Conservation (phyloP, 2,888 invertebrate genomes). For the Patella pellucida region DNA sequence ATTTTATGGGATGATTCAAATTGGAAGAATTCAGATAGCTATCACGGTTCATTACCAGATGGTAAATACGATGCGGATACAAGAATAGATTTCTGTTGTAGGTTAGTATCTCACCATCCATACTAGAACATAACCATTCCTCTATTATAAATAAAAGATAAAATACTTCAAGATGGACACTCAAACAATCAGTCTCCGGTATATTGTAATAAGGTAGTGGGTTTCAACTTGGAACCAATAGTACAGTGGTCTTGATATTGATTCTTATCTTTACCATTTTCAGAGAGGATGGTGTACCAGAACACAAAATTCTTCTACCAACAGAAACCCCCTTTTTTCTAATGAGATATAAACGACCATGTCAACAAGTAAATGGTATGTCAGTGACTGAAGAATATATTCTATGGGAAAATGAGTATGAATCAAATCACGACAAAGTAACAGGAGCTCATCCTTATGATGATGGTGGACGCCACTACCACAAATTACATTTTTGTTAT, state of each 20-base stretch:
- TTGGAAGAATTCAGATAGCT: constrained; percentile 19
- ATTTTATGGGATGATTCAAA: constrained; percentile 36
- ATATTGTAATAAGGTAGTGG: too few species aligned
- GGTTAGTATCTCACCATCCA: constrained; percentile 29
- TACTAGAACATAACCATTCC: too few species aligned
- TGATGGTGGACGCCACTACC: constrained; percentile 24
- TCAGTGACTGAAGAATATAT: constrained; percentile 30
- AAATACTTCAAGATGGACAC: too few species aligned
- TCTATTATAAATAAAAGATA: too few species aligned
- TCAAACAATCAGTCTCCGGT: too few species aligned
- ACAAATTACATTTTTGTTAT: background rate
- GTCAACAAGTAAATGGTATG: constrained; percentile 39
- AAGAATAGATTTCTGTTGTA: constrained; percentile 34
- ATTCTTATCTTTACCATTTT: background rate
- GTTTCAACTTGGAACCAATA: too few species aligned
- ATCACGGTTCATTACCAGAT: constrained; percentile 34
- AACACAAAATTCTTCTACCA: constrained; percentile 31
- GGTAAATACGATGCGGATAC: constrained; percentile 35
- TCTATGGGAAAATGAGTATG: too few species aligned
- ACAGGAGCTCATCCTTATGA: constrained; percentile 29
- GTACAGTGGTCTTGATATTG: too few species aligned
- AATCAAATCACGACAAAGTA: background rate
- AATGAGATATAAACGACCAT: constrained; percentile 28
- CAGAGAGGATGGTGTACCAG: constrained; percentile 32
- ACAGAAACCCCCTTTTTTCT: constrained; percentile 37